Conservation (phyloP, 2,888 invertebrate species). For the Plagiodera versicolora region DNA sequence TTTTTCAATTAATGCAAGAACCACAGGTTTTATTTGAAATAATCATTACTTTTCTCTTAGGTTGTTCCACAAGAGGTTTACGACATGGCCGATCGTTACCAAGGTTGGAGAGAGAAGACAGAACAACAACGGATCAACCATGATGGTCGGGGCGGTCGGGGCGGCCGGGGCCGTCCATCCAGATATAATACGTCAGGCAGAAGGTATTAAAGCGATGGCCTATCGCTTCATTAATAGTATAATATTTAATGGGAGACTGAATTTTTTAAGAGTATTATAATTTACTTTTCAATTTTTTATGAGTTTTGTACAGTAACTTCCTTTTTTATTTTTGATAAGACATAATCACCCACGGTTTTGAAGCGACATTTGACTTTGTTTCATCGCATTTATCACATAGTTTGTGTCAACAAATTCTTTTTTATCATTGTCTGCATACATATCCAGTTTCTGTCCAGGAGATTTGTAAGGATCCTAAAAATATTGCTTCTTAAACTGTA, state of each 20-base stretch:
- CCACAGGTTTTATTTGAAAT: no score
- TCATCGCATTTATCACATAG: conserved; percentile 50
- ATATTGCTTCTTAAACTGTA: neutral
- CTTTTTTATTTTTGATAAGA: neutral
- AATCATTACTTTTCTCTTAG: conserved; percentile 54
- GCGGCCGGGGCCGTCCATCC: no score
- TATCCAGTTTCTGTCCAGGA: conserved; percentile 33
- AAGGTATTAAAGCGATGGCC: no score
- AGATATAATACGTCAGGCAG: no score
- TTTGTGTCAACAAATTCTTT: conserved; percentile 49
- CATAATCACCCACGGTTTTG: conserved; percentile 16
- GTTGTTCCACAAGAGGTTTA: conserved; percentile 75
- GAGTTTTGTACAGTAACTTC: neutral
- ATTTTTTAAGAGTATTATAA: neutral
- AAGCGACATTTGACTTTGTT: conserved; percentile 43
- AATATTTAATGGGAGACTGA: no score
- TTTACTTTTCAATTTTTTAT: neutral
- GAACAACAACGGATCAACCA: conserved; percentile 44
- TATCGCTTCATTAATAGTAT: no score
- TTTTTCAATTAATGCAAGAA: no score
- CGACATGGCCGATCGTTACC: conserved; percentile 75
- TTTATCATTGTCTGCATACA: conserved; percentile 39
- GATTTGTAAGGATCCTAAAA: conserved; percentile 21
- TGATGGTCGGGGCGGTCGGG: neutral
- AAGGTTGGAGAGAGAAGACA: conserved; percentile 66